These are phyloP conservation scores for Malurus leucopterus DNA, from an alignment of 2,797 vertebrate genomes.

Conservation along the genomic window DNA sequence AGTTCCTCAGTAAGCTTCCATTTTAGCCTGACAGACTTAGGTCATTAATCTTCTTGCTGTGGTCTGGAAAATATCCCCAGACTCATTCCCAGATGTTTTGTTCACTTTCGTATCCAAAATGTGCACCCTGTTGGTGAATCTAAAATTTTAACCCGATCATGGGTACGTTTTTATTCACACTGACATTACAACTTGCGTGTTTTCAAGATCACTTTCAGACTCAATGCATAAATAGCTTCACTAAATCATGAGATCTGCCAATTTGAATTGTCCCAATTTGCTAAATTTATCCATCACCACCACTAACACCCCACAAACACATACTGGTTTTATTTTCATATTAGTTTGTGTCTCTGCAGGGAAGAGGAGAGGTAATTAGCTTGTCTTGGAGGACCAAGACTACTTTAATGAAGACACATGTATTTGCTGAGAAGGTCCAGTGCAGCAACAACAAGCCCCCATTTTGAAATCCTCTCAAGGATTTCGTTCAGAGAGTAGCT, in stretches of 20 bases:
- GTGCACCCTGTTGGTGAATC: conserved; percentile 7
- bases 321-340: neutral
- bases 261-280: neutral
- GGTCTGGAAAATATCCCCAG: conserved; percentile 45
- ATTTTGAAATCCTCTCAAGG: neutral
- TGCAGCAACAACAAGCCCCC: neutral
- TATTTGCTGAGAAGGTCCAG: neutral
- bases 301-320: neutral
- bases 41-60: conserved; percentile 52
- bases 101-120: conserved; percentile 46
- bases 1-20: conserved; percentile 3
- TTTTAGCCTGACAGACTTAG: conserved; percentile 22
- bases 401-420: neutral
- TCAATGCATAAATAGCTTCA: neutral
- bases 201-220: neutral
- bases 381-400: neutral
- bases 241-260: neutral
- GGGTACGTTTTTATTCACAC: neutral
- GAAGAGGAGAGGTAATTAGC: neutral
- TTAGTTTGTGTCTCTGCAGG: neutral
- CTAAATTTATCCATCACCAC: neutral
- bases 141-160: conserved; percentile 41
- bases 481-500: neutral
- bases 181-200: neutral
- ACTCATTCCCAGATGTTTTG: conserved; percentile 46